Evolutionary conservation across 2,113 vertebrate genomes (phyloP).

Genomic region (Carlito syrichta): DNA sequence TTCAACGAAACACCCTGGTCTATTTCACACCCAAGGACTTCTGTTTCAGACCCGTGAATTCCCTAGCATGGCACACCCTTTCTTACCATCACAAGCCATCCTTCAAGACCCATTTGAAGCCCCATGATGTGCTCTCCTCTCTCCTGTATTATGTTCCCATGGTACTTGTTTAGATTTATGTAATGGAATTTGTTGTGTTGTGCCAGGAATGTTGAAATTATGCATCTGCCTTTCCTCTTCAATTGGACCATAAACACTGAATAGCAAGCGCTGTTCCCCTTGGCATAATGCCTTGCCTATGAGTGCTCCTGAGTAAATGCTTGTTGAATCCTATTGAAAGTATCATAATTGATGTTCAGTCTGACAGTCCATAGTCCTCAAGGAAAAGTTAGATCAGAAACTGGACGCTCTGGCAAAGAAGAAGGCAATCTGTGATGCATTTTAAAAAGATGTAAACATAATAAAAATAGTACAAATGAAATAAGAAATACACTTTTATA

Average conservation of each 20-base stretch:
- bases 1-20: not conserved
- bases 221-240: not conserved
- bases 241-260: not conserved
- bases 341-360: not conserved
- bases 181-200: not conserved
- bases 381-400: not conserved
- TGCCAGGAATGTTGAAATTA: not conserved
- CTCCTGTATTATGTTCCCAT: not conserved
- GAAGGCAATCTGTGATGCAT: not conserved
- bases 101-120: not conserved
- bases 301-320: not conserved
- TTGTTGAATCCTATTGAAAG: not conserved
- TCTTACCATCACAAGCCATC: not conserved
- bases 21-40: not conserved
- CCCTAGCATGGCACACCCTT: not conserved
- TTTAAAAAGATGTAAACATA: constrained; percentile 8
- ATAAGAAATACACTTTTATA: constrained; percentile 7
- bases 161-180: not conserved
- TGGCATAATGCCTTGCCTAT: not conserved
- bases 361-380: not conserved
- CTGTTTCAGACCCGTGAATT: not conserved
- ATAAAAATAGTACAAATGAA: constrained; percentile 13
- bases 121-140: not conserved
- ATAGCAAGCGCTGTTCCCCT: not conserved
- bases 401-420: not conserved